Evolutionary conservation across 2,797 vertebrate genomes (phyloP), one percentile per base, ranked within the genome.

Genomic region (Botia almorhae): DNA sequence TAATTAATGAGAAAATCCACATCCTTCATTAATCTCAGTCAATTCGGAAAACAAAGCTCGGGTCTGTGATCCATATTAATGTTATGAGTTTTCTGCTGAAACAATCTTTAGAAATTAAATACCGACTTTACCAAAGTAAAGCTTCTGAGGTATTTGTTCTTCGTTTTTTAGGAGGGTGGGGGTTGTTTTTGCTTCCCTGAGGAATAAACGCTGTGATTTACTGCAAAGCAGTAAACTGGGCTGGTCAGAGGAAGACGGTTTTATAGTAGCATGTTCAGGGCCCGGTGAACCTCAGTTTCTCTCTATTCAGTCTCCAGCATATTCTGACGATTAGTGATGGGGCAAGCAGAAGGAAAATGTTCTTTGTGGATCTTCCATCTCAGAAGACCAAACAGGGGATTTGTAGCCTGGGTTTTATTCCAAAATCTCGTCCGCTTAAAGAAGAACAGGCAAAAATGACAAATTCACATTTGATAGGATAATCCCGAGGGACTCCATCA

Each of bases 1-100:
- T 89, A 93, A 92, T 93, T 93, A 94, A 95, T 93, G 94, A 94
- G 93, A 82, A 83, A 79, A 74, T 53, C 51, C 48, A 58, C 65
- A 76, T 80, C 78, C 80, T 79, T 83, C 82, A 87, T 85, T 85
- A 86, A 80, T 85, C 75, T 76, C 64, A 86, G 83, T 82, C 78
- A 82, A 56, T 80, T 71, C 69, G 39, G 63, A 83, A 81, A 81
- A 77, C 74, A 68, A 81, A 81, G 26, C 16, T 26, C 53, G 23
- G 43, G 71, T 67, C 64, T 80, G 72, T 53, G 46, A 75, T 81
- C 71, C 51, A 78, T 60, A 78, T 76, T 63, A 63, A 71, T 74
- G 75, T 73, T 68, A 64, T 78, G 56, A 72, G 48, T 67, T 80
- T 50, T 69, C 82, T 63, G 46, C 55, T 48, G 12, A 56, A 65